Conservation (phyloP, 2,888 invertebrate genomes). For the Drosophila testacea region DNA sequence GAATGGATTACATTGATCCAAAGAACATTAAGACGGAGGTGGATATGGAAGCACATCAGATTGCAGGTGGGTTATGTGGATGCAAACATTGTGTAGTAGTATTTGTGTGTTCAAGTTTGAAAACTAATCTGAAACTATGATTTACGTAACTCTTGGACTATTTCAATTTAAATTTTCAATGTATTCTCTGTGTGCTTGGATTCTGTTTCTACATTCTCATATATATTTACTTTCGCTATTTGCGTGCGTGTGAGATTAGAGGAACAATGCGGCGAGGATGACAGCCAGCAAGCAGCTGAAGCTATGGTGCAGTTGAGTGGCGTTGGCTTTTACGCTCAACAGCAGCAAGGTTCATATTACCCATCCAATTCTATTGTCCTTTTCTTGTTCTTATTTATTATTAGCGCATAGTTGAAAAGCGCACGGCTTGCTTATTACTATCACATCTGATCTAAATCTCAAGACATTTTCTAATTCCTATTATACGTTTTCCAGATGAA, state of each 20-base stretch:
- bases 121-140: conserved; percentile 10
- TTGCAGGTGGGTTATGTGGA: conserved; percentile 69
- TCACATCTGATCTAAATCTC: background rate
- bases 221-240: conserved; percentile 39
- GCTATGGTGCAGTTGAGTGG: conserved; percentile 91
- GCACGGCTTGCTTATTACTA: conserved; percentile 26
- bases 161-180: conserved; percentile 34
- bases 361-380: conserved; percentile 24
- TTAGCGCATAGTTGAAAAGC: conserved; percentile 21
- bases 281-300: conserved; percentile 90
- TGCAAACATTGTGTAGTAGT: background rate
- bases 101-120: conserved; percentile 11
- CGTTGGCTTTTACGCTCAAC: conserved; percentile 88
- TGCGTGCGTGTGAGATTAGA: conserved; percentile 54
- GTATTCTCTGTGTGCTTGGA: conserved; percentile 55
- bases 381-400: conserved; percentile 11
- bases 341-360: conserved; percentile 83
- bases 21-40: conserved; percentile 80
- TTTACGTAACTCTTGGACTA: conserved; percentile 26
- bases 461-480: conserved; percentile 1
- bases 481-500: conserved; percentile 86
- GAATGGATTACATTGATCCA: conserved; percentile 75
- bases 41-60: conserved; percentile 76
- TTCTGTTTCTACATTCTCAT: conserved; percentile 51
- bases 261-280: conserved; percentile 86